Evolutionary conservation across 1,140 invertebrate genomes (phyloP).

Genomic region (Atta texana): DNA sequence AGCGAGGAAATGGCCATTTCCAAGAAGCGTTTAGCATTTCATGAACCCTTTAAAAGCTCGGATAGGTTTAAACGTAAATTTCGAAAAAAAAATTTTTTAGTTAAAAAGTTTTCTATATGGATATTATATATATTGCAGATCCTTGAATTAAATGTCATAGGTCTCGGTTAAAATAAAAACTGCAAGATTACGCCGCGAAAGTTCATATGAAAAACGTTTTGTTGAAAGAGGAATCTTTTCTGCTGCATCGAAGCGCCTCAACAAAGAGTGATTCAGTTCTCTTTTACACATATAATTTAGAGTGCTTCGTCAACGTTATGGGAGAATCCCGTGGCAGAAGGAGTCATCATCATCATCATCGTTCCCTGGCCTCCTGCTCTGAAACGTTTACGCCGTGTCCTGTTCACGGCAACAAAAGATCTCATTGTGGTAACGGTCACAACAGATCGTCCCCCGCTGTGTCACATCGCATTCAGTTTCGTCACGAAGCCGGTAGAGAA

Average conservation of each 20-base stretch:
- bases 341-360: constrained; percentile 77
- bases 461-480: constrained; percentile 70
- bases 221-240: constrained; percentile 30
- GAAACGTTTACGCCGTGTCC: constrained; percentile 73
- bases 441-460: constrained; percentile 79
- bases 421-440: constrained; percentile 79
- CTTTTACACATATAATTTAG: constrained; percentile 33
- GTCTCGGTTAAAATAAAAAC: constrained; percentile 2
- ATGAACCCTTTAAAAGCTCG: constrained; percentile 42
- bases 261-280: constrained; percentile 69
- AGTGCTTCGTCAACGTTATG: constrained; percentile 46
- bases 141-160: neutral
- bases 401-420: constrained; percentile 69
- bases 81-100: neutral
- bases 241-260: constrained; percentile 5
- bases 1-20: constrained; percentile 43
- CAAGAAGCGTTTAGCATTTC: constrained; percentile 47
- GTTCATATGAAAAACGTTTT: neutral
- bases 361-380: constrained; percentile 58
- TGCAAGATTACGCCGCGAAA: neutral
- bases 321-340: constrained; percentile 67
- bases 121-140: neutral
- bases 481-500: constrained; percentile 70
- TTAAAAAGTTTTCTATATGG: constrained; percentile 13
- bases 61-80: constrained; percentile 22